A percentile compares a stretch with the other conserved stretches of the same genome.
phyloP scores from a whole-genome alignment of 2,888 invertebrate genomes.

The Phortica magna region DNA sequence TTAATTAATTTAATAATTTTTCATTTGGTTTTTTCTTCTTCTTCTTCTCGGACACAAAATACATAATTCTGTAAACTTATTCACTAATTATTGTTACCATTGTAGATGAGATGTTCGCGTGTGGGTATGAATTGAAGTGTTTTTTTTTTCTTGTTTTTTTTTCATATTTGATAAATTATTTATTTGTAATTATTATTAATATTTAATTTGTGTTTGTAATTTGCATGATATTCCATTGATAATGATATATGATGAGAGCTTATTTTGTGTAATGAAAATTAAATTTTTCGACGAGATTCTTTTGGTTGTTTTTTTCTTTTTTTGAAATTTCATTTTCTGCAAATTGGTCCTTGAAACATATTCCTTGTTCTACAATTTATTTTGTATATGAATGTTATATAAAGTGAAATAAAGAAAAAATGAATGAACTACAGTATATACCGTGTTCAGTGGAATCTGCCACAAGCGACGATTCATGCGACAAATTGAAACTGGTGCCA shows the following conservation, averaged over 20 bases:
- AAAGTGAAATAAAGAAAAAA: not conserved
- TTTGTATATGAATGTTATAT: not conserved
- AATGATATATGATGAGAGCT: conserved; percentile 49
- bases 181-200: conserved; percentile 37
- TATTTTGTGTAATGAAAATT: conserved; percentile 34
- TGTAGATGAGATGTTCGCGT: conserved; percentile 74
- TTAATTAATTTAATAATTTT: conserved; percentile 28
- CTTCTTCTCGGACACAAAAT: conserved; percentile 56
- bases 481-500: no score
- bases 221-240: conserved; percentile 55
- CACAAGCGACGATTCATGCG: no score
- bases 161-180: conserved; percentile 29
- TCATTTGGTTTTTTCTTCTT: conserved; percentile 43
- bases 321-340: not conserved
- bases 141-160: conserved; percentile 37
- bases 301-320: conserved; percentile 26
- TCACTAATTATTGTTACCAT: conserved; percentile 78
- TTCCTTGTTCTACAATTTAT: not conserved
- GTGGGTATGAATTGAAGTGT: conserved; percentile 51
- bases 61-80: conserved; percentile 64
- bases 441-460: no score
- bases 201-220: conserved; percentile 42
- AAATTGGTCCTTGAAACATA: not conserved
- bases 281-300: conserved; percentile 36
- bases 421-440: not conserved